Evolutionary conservation across 2,888 invertebrate genomes (phyloP), one percentile per base, ranked within the genome.

Genomic region (Bhutanitis thaidina): DNA sequence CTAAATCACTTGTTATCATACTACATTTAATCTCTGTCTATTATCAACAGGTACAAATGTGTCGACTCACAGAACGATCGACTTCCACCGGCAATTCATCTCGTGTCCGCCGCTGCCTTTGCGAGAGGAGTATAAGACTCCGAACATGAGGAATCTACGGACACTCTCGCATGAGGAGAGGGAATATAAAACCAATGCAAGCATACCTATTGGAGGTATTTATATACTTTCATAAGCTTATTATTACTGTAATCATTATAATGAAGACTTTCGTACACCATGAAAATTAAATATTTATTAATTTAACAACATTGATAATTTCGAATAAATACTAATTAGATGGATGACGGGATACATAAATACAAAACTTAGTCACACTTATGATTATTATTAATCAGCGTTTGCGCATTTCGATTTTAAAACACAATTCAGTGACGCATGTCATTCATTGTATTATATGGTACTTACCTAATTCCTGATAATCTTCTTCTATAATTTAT

Each of bases 31-130:
- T 20, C 2, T 20, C 5, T 20, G 20, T 20, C 20, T 20, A 20
- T 20, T 2, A 3, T 5, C 9, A n/a, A 3, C 73, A 91, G 92
- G 91, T 84, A 91, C 92, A 54, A 90, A 91, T 74, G 80, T 69
- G 72, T 88, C 76, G 87, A 92, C 79, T n/a, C 87, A 87, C 92
- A 91, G 96, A 57, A 92, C 94, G 43, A 90, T 95, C 63, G 94
- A 94, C 29, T 86, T 95, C 68, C 95, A 94, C 71, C 92, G 96
- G 61, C 93, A 95, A 46, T 75, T 81, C 56, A 73, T 87, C 34
- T 67, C 82, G 91, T 92, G 85, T 78, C 93, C 78, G 81, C 92
- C 81, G 8, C 64, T 87, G 50, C 71, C 80, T 1, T 69, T 87
- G 1, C 71, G 87, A 1, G 86, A 86, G 32, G 95, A 95, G 63